Conservation (phyloP, 35 echinoderm and acorn worm genomes). For the Ophiothrix spiculata region DNA sequence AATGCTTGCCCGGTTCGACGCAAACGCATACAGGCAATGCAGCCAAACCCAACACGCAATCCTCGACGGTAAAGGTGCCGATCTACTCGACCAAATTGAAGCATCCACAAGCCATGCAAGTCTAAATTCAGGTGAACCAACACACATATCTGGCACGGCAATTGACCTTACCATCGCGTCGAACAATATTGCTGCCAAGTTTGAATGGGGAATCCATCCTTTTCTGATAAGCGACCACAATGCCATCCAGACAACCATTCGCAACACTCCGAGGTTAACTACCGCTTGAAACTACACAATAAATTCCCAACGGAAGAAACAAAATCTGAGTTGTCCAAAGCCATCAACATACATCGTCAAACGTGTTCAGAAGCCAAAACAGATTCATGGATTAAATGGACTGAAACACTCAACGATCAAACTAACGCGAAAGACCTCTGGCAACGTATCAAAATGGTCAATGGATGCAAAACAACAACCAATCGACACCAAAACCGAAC, state of each 20-base stretch:
- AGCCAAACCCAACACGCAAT: background rate
- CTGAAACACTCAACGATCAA: constrained; percentile 19
- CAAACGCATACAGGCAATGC: background rate
- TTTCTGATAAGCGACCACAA: background rate
- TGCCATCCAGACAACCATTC: background rate
- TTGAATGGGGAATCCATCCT: background rate
- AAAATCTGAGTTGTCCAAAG: background rate
- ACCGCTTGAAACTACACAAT: background rate
- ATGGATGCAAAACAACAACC: background rate
- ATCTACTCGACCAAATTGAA: constrained; percentile 15
- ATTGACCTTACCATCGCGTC: background rate
- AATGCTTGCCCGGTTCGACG: background rate
- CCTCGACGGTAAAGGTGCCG: background rate
- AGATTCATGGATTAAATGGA: constrained; percentile 11
- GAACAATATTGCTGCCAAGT: background rate
- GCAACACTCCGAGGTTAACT: background rate
- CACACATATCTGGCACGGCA: background rate
- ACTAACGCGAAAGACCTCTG: constrained; percentile 3
- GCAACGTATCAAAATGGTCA: constrained; percentile 15
- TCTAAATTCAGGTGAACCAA: constrained; percentile 9
- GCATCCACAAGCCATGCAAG: background rate
- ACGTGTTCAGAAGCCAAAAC: constrained; percentile 22
- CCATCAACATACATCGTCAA: constrained; percentile 16
- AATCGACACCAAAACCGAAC: background rate
- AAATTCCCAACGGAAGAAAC: background rate